Conservation (phyloP, 2,888 invertebrate species). For the Xestia xanthographa region DNA sequence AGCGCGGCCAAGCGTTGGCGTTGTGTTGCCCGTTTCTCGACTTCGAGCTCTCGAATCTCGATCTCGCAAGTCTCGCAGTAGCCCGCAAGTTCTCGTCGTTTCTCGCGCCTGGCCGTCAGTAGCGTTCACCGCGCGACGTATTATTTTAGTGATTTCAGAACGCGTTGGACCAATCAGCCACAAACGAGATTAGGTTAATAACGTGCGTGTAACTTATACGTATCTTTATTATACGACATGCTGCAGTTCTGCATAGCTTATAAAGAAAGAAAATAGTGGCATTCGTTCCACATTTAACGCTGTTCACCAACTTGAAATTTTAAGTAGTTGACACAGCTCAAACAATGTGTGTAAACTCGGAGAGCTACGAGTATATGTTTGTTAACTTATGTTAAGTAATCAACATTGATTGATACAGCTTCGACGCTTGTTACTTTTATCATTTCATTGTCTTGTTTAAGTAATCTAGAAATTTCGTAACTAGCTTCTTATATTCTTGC, state of each 20-base stretch:
- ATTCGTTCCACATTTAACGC: slow-evolving; percentile 63
- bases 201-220: slow-evolving; percentile 49
- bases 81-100: slow-evolving; percentile 39
- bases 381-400: slow-evolving; percentile 54
- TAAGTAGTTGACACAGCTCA: slow-evolving; percentile 46
- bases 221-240: slow-evolving; percentile 56
- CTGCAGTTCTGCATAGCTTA: slow-evolving; percentile 57
- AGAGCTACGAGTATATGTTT: slow-evolving; percentile 33
- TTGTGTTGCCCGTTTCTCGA: slow-evolving; percentile 24
- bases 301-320: slow-evolving; percentile 56
- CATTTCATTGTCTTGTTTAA: slow-evolving; percentile 36
- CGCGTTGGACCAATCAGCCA: slow-evolving; percentile 64
- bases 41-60: slow-evolving; percentile 23
- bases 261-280: too few relatives aligned
- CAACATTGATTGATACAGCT: slow-evolving; percentile 52
- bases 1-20: slow-evolving; percentile 34
- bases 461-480: slow-evolving; percentile 33
- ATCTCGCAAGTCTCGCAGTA: slow-evolving; percentile 36
- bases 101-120: slow-evolving; percentile 20
- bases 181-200: slow-evolving; percentile 66
- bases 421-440: slow-evolving; percentile 39
- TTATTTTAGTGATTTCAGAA: slow-evolving; percentile 66
- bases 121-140: slow-evolving; percentile 28
- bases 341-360: slow-evolving; percentile 43
- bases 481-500: slow-evolving; percentile 15